These are phyloP conservation scores for Drosophila gunungcola DNA, from an alignment of 1,140 invertebrate genomes.

Conservation along the genomic window DNA sequence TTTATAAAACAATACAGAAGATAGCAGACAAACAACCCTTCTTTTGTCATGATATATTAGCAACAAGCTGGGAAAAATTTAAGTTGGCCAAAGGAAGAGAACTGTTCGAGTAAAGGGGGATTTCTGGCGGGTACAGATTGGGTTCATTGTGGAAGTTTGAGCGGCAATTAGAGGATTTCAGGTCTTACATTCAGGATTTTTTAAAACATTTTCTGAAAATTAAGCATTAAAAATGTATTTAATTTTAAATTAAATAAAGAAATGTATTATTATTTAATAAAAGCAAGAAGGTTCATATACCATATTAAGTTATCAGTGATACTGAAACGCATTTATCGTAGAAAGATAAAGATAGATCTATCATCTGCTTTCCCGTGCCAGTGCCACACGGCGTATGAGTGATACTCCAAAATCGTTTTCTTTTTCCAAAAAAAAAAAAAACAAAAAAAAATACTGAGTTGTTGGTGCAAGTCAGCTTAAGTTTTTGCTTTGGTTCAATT, in stretches of 20 bases:
- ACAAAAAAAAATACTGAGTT: background rate
- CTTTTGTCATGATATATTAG: constrained; percentile 58
- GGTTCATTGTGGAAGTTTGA: background rate
- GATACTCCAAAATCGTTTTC: too few species aligned
- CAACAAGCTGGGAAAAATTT: constrained; percentile 62
- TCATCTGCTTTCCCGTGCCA: background rate
- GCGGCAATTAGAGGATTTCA: too few species aligned
- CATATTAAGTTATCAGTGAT: too few species aligned
- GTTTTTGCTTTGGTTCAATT: background rate
- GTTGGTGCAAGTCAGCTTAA: background rate
- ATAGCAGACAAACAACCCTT: constrained; percentile 44
- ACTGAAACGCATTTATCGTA: too few species aligned
- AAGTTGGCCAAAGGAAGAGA: constrained; percentile 41
- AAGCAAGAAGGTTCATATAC: too few species aligned
- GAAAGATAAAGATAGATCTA: background rate
- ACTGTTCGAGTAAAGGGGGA: background rate
- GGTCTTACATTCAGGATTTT: too few species aligned
- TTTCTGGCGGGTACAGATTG: background rate
- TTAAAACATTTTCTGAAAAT: too few species aligned
- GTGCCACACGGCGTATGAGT: constrained; percentile 27
- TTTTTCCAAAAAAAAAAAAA: background rate
- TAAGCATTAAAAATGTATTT: too few species aligned
- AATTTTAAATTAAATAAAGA: too few species aligned
- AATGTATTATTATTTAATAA: too few species aligned
- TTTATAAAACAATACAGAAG: background rate